A percentile compares a stretch with the other conserved stretches of the same genome.
These are phyloP conservation scores for Halocaridina rubra DNA, from an alignment of 2,888 invertebrate genomes.

Conservation along the genomic window DNA sequence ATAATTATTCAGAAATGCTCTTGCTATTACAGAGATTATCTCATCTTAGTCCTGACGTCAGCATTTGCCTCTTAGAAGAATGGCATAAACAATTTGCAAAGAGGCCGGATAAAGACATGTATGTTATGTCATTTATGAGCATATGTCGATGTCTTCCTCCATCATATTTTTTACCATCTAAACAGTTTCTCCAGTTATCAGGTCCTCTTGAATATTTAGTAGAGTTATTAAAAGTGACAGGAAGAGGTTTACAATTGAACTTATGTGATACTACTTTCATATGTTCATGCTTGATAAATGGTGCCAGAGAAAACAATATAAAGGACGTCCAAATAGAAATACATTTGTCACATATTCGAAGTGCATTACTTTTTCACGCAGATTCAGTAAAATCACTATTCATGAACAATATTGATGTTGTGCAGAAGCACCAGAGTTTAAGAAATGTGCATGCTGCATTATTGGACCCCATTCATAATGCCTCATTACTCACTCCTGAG, in stretches of 20 bases:
- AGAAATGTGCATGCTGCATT: not conserved
- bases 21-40: not conserved
- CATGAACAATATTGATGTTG: not conserved
- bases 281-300: not conserved
- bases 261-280: not conserved
- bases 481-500: not conserved
- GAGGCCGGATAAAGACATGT: not conserved
- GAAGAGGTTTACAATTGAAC: not conserved
- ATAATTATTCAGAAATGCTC: not conserved
- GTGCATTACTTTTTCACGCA: not conserved
- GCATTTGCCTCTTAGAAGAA: not conserved
- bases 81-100: not conserved
- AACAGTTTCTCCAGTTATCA: not conserved
- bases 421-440: not conserved
- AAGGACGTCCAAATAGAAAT: not conserved
- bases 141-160: not conserved
- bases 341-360: not conserved
- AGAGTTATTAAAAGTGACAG: not conserved
- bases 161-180: not conserved
- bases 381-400: not conserved
- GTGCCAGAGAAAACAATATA: not conserved
- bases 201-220: not conserved
- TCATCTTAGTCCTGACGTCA: not conserved
- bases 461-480: not conserved
- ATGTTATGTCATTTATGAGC: not conserved